These are phyloP conservation scores for Pammene fasciana DNA, from an alignment of 2,888 invertebrate species.

Conservation along the genomic window DNA sequence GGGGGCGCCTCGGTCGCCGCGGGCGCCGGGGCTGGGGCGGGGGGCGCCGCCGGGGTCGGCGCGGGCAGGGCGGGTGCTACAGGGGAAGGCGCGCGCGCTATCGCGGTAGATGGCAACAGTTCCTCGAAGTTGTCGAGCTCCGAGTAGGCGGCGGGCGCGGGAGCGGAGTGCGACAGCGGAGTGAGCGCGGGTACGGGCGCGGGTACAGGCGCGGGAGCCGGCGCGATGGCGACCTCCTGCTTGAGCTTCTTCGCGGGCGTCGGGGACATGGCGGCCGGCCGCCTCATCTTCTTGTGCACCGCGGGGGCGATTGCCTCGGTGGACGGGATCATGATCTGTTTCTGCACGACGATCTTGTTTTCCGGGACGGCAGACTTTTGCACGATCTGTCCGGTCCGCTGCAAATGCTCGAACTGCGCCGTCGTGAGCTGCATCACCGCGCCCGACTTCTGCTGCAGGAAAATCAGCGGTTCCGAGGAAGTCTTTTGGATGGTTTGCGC, in stretches of 20 bases:
- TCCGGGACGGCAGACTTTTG: slow-evolving; percentile 64
- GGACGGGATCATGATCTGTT: slow-evolving; percentile 59
- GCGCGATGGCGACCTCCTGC: slow-evolving; percentile 66
- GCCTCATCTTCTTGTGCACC: slow-evolving; percentile 61
- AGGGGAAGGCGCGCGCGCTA: slow-evolving; percentile 67
- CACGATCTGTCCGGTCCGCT: slow-evolving; percentile 76
- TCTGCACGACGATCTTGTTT: slow-evolving; percentile 67
- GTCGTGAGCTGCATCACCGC: slow-evolving; percentile 77
- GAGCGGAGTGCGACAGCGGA: slow-evolving; percentile 9
- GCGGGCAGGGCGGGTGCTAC: slow-evolving; percentile 47
- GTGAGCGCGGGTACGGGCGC: slow-evolving; percentile 48
- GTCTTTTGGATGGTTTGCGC: slow-evolving; percentile 69
- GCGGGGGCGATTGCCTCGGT: slow-evolving; percentile 56
- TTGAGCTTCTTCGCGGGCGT: slow-evolving; percentile 65
- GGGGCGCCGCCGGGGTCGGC: slow-evolving; percentile 43
- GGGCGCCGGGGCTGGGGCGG: slow-evolving; percentile 35
- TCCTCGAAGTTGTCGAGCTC: slow-evolving; percentile 77
- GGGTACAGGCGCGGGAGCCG: slow-evolving; percentile 50
- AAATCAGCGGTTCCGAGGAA: slow-evolving; percentile 70
- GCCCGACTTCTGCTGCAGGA: slow-evolving; percentile 78
- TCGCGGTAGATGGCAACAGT: slow-evolving; percentile 75
- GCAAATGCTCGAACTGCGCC: slow-evolving; percentile 79
- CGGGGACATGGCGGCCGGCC: slow-evolving; percentile 58
- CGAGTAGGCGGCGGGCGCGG: slow-evolving; percentile 54
- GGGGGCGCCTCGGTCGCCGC: slow-evolving; percentile 49